phyloP scores from a whole-genome alignment of 2,113 vertebrate species.

The Sigmodon hispidus region DNA sequence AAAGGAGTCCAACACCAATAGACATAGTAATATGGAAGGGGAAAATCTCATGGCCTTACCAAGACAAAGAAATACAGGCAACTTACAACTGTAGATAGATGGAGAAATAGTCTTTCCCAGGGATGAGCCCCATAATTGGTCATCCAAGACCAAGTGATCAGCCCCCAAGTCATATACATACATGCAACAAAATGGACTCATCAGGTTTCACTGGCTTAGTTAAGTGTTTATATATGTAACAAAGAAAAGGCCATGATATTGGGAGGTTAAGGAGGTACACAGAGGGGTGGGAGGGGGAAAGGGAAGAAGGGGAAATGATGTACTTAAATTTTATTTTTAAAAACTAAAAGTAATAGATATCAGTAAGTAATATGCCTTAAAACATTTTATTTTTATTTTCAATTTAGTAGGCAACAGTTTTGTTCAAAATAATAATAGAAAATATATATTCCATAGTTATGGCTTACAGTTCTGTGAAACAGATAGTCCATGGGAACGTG shows the following conservation, averaged over 20 bases:
- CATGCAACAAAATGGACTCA: neutral
- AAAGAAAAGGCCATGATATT: neutral
- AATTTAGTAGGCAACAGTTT: neutral
- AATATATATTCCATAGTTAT: neutral
- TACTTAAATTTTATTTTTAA: neutral
- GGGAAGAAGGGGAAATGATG: neutral
- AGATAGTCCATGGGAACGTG: neutral
- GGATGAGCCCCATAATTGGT: neutral
- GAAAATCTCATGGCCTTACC: neutral
- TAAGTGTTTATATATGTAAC: neutral
- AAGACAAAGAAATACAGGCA: neutral
- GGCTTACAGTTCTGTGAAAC: neutral
- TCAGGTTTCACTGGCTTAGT: neutral
- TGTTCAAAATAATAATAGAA: conserved; percentile 46
- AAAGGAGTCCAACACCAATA: neutral
- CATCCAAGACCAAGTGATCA: neutral
- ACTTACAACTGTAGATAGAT: neutral
- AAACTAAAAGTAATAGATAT: neutral
- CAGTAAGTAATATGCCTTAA: neutral
- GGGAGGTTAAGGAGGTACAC: neutral
- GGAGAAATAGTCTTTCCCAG: neutral
- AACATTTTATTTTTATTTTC: conserved; percentile 25
- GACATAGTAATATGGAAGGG: neutral
- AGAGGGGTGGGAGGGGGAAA: neutral
- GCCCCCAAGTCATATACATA: neutral